These are phyloP conservation scores for Euschistus heros DNA, from an alignment of 1,140 invertebrate species.

Conservation along the genomic window DNA sequence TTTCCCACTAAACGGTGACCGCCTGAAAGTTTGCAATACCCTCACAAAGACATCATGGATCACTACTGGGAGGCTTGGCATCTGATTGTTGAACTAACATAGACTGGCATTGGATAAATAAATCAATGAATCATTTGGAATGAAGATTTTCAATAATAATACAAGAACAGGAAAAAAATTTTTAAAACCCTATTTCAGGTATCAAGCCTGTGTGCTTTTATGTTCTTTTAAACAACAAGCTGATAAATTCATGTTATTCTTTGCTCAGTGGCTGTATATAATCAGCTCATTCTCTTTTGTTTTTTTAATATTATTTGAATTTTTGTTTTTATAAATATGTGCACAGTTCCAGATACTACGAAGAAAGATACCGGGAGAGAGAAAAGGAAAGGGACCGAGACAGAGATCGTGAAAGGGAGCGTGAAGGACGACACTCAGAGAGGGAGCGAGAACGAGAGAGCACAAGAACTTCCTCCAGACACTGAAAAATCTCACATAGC, in stretches of 20 bases:
- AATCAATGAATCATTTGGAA: no score
- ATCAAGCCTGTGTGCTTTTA: neutral
- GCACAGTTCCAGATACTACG: conserved; percentile 53
- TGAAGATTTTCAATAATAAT: no score
- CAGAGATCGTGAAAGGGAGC: conserved; percentile 51
- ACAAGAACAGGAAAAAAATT: neutral
- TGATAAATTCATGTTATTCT: neutral
- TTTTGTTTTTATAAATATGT: conserved; percentile 28
- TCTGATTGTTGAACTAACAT: no score
- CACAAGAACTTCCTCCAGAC: conserved; percentile 35
- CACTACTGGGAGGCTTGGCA: no score
- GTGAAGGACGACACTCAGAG: conserved; percentile 49
- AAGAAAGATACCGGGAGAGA: conserved; percentile 65
- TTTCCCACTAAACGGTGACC: no score
- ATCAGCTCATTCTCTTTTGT: neutral
- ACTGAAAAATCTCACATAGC: neutral
- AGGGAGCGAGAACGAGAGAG: conserved; percentile 49
- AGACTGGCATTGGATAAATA: no score
- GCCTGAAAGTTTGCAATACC: no score
- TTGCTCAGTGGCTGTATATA: neutral
- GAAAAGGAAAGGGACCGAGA: conserved; percentile 47
- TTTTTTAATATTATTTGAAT: conserved; percentile 2
- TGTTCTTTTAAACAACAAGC: neutral
- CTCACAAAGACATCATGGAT: no score
- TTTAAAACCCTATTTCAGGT: neutral